Percentiles rank a stretch among this genome's conserved stretches.
Evolutionary conservation across 2,113 vertebrate species (phyloP).

Genomic region (Tupaia chinensis): DNA sequence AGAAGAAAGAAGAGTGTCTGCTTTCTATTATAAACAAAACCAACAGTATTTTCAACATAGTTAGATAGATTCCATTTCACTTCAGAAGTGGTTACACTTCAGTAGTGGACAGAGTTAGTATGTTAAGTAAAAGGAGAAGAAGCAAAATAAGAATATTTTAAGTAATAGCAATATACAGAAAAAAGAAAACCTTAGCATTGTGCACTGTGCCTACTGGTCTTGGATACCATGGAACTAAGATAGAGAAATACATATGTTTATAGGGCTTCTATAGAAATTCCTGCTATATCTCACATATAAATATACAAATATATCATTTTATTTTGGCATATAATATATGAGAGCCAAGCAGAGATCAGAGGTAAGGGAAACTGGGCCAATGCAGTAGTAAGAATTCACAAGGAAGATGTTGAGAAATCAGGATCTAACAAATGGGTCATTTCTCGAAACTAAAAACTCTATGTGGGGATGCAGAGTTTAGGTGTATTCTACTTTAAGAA

Average conservation of each 20-base stretch:
- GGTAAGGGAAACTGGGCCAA: not conserved
- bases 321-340: constrained; percentile 46
- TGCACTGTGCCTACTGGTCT: not conserved
- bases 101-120: constrained; percentile 17
- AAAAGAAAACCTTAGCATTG: constrained; percentile 37
- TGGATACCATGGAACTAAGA: constrained; percentile 40
- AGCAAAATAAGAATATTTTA: constrained; percentile 64
- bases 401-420: constrained; percentile 8
- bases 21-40: constrained; percentile 60
- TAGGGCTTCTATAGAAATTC: not conserved
- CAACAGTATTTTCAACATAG: constrained; percentile 36
- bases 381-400: constrained; percentile 23
- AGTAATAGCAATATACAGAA: constrained; percentile 16
- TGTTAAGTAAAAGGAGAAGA: constrained; percentile 47
- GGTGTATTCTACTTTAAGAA: constrained; percentile 38
- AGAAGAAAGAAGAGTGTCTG: constrained; percentile 47
- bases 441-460: constrained; percentile 44
- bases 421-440: not conserved
- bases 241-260: constrained; percentile 26
- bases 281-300: constrained; percentile 19
- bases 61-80: constrained; percentile 43
- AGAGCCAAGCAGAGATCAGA: constrained; percentile 30
- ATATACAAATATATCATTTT: constrained; percentile 45
- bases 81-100: constrained; percentile 48
- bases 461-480: not conserved